Evolutionary conservation across 2,113 vertebrate species (phyloP), one percentile per base, ranked within the genome.

Genomic region (Stictonetta naevosa): DNA sequence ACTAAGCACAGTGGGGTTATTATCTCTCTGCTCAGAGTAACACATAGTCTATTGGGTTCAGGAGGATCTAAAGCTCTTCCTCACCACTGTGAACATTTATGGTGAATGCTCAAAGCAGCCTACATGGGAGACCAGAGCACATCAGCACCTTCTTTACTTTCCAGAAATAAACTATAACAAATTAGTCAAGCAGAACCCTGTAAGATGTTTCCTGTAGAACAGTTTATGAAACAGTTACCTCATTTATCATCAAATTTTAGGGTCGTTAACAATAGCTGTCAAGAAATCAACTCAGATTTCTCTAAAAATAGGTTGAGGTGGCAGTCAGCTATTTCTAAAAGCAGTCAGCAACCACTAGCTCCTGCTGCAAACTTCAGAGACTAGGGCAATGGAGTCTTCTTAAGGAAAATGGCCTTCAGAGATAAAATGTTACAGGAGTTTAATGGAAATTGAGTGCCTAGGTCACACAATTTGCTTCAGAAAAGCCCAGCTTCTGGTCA

Each of bases 61-160:
- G 50, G 10, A 87, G 38, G 31, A 90, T 6, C 17, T 6, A 2
- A 91, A 29, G 1, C 2, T 10, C 29, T 75, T 81, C 64, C n/a
- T 81, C 7, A 44, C 2, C 8, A n/a, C 1, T 44, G 34, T 26
- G 9, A 0, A 1, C 1, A 42, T 40, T 77, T 74, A n/a, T 42
- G 3, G 23, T 74, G 42, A 36, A 56, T 77, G 34, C 28, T 83
- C 80, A 46, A 9, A 42, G 46, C 8, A 40, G 22, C 10, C 3
- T 68, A 74, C 68, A 34, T 56, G 8, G 29, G 60, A 74, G 9
- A 85, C 3, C 9, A 55, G 40, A 81, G 10, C 29, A 64, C 6
- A 2, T 8, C 14, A 81, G 53, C 10, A 74, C 2, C 3, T 22
- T 83, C n/a, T 75, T 78, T 56, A 36, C 11, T 74, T 77, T 78